phyloP scores from a whole-genome alignment of 2,113 vertebrate species.

The Sardina pilchardus region DNA sequence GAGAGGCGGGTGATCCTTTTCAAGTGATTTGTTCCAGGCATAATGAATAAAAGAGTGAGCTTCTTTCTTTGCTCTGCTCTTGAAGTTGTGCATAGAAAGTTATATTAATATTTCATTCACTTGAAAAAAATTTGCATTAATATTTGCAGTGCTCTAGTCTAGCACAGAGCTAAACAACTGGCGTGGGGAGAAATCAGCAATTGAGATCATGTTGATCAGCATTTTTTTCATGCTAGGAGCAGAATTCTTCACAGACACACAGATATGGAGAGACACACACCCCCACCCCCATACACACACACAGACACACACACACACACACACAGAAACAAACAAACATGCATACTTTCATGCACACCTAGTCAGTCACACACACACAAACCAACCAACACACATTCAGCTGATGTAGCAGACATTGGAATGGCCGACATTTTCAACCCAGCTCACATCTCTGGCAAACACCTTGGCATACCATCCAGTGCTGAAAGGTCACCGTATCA shows the following conservation, averaged over 20 bases:
- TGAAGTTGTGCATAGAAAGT: conserved; percentile 31
- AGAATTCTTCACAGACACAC: background rate
- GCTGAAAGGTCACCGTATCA: conserved; percentile 45
- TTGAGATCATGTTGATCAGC: conserved; percentile 23
- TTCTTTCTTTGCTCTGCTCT: conserved; percentile 28
- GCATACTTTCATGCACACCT: no score
- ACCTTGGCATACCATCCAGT: conserved; percentile 40
- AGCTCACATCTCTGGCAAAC: conserved; percentile 32
- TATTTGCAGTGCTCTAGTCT: conserved; percentile 34
- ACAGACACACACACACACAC: background rate
- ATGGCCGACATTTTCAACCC: conserved; percentile 24
- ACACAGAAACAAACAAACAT: background rate
- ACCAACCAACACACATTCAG: background rate
- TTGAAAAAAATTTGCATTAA: conserved; percentile 40
- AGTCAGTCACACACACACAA: background rate
- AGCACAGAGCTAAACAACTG: conserved; percentile 32
- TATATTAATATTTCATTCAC: conserved; percentile 39
- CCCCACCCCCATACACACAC: background rate
- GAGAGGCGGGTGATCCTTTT: conserved; percentile 16
- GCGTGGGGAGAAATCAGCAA: background rate
- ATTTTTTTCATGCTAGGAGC: conserved; percentile 1
- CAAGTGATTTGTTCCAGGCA: conserved; percentile 39
- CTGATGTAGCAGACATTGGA: background rate
- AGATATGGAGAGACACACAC: background rate
- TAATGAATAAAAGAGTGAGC: conserved; percentile 43